Evolutionary conservation across 2,797 vertebrate species (phyloP).

Genomic region (Cacajao melanocephalus): DNA sequence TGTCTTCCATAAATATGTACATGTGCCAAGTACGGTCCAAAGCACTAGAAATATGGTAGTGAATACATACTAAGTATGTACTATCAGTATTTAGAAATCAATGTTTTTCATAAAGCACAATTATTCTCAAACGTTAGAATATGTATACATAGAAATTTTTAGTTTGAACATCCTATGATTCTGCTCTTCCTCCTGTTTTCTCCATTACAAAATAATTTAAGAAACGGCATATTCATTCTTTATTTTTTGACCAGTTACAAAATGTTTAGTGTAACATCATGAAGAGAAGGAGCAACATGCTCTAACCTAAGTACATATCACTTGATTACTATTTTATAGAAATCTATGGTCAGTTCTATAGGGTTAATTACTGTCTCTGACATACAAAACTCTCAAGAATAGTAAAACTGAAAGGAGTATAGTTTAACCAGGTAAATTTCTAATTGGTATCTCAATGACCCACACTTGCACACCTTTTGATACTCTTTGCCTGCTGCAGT

Average conservation of each 20-base stretch:
- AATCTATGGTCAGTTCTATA: neutral
- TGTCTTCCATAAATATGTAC: neutral
- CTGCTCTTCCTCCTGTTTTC: fast-evolving
- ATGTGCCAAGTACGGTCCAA: neutral
- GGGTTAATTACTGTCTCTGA: neutral
- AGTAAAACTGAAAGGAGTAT: neutral
- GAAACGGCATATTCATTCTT: neutral
- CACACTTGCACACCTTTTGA: neutral
- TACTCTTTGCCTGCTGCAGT: neutral
- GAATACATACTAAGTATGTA: neutral
- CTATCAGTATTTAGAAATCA: neutral
- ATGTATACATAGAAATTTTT: neutral
- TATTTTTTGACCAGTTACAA: neutral
- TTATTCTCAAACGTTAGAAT: neutral
- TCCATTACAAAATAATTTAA: neutral
- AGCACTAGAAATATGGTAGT: neutral
- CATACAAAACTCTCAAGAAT: neutral
- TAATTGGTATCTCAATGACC: neutral
- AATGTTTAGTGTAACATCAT: neutral
- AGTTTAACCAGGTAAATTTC: neutral
- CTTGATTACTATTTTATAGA: neutral
- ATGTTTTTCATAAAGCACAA: neutral
- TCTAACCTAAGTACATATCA: neutral
- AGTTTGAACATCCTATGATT: neutral
- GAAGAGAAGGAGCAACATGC: neutral